Percentiles rank a stretch among this genome's conserved stretches.
These are phyloP conservation scores for Forbesichthys papilliferus DNA, from an alignment of 2,113 vertebrate species.

Conservation along the genomic window DNA sequence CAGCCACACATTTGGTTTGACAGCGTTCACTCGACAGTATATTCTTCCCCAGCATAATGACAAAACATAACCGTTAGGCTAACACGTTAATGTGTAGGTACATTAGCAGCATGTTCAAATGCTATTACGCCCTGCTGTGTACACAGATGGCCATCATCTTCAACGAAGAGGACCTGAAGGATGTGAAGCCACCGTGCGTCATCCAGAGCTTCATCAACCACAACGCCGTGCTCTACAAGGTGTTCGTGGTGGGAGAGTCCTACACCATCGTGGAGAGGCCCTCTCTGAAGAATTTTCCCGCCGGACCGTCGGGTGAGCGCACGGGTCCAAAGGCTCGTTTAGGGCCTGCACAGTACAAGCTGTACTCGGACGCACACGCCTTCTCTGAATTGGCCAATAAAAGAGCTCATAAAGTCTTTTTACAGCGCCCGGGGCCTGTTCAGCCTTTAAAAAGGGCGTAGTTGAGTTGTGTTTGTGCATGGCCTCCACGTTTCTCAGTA, in stretches of 20 bases:
- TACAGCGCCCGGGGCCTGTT: constrained; percentile 44
- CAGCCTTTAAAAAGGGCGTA: constrained; percentile 47
- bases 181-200: constrained; percentile 91
- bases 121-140: not conserved
- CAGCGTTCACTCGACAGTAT: not conserved
- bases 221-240: constrained; percentile 96
- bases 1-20: no score
- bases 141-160: constrained; percentile 98
- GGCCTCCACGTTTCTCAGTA: constrained; percentile 27
- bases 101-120: not conserved
- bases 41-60: no score
- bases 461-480: constrained; percentile 20
- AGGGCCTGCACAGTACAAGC: not conserved
- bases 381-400: constrained; percentile 53
- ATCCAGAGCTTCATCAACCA: constrained; percentile 99
- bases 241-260: constrained; percentile 96
- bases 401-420: constrained; percentile 57
- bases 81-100: not conserved
- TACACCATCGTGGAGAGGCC: constrained; percentile 96
- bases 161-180: constrained; percentile 90
- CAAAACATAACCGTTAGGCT: no score
- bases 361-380: constrained; percentile 21
- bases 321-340: constrained; percentile 9
- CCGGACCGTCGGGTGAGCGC: constrained; percentile 86
- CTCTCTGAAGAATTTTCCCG: constrained; percentile 96